Evolutionary conservation across 2,113 vertebrate species (phyloP).

Genomic region (Hemiscyllium ocellatum): DNA sequence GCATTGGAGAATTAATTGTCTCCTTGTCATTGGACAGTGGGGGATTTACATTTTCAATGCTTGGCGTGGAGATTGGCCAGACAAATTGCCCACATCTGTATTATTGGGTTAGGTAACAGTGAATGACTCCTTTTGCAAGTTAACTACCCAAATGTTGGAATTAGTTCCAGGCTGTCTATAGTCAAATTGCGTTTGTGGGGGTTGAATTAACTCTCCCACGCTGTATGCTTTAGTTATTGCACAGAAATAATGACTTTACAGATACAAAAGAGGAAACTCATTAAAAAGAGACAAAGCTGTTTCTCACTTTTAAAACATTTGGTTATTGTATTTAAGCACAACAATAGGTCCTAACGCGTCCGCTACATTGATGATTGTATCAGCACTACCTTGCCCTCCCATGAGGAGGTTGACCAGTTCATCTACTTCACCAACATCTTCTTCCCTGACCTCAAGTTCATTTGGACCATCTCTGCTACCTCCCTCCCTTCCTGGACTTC

Average conservation of each 20-base stretch:
- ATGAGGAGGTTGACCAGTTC: no score
- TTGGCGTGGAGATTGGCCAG: neutral
- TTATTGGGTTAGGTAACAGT: no score
- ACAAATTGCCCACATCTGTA: no score
- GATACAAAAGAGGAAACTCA: neutral
- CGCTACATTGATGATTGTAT: neutral
- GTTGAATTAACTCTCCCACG: neutral
- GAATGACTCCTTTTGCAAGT: no score
- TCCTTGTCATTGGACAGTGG: neutral
- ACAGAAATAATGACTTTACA: neutral
- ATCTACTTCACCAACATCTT: no score
- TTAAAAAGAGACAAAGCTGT: neutral
- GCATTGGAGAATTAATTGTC: neutral
- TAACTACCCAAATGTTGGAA: no score
- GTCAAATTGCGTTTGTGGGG: no score
- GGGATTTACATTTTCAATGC: neutral
- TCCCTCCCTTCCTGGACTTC: no score
- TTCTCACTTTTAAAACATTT: neutral
- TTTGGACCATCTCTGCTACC: no score
- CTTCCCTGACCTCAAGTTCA: no score
- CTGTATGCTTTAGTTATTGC: neutral
- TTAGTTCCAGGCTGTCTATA: no score
- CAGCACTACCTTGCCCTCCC: no score
- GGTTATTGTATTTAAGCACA: neutral
- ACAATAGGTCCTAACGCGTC: neutral